phyloP scores from a whole-genome alignment of 2,888 invertebrate species.

The Agrotis exclamationis region DNA sequence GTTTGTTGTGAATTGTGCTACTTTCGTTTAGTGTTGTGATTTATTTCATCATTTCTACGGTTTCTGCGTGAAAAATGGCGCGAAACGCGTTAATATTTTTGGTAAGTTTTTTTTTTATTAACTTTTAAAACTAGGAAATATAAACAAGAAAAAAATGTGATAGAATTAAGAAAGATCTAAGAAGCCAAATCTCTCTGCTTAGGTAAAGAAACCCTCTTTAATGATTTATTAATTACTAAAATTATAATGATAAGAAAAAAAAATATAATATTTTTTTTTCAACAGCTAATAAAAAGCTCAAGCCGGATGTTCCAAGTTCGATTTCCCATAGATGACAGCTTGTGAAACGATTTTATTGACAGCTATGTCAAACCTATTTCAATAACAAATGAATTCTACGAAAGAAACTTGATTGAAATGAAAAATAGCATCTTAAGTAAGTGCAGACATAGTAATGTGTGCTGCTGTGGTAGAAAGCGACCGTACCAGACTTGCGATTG shows the following conservation, averaged over 20 bases:
- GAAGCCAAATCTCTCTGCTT: neutral
- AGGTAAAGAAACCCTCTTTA: too few relatives aligned
- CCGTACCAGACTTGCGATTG: slow-evolving; percentile 33
- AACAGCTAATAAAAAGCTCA: neutral
- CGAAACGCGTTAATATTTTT: slow-evolving; percentile 69
- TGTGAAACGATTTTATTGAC: slow-evolving; percentile 1
- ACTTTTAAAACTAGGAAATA: neutral
- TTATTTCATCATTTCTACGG: slow-evolving; percentile 43
- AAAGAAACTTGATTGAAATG: slow-evolving; percentile 48
- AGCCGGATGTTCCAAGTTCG: slow-evolving; percentile 12
- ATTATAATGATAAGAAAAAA: too few relatives aligned
- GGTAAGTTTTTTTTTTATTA: slow-evolving; percentile 70
- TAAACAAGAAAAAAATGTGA: neutral
- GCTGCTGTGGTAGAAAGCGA: slow-evolving; percentile 57
- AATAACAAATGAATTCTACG: slow-evolving; percentile 51
- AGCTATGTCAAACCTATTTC: slow-evolving; percentile 17
- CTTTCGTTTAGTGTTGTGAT: slow-evolving; percentile 70
- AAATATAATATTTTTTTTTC: too few relatives aligned
- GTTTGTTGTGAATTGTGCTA: slow-evolving; percentile 69
- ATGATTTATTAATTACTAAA: neutral
- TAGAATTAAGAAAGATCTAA: neutral
- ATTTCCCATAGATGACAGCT: neutral
- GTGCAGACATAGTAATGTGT: slow-evolving; percentile 35
- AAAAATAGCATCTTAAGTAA: slow-evolving; percentile 45
- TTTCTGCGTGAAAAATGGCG: slow-evolving; percentile 68